phyloP scores from a whole-genome alignment of 2,113 vertebrate species.

The Thalassoma bifasciatum region DNA sequence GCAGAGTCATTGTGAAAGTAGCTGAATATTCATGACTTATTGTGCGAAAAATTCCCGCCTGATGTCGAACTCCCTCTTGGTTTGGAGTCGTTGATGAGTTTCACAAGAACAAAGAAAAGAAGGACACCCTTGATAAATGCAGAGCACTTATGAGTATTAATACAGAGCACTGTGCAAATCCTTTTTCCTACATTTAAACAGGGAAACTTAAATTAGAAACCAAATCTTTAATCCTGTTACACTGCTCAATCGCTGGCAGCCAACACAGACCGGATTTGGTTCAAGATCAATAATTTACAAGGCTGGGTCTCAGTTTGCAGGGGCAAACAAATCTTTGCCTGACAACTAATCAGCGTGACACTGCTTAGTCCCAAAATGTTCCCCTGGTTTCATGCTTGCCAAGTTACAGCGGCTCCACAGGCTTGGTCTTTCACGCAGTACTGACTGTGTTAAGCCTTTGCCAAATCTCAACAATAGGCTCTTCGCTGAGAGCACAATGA shows the following conservation, averaged over 20 bases:
- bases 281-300: slow-evolving; percentile 62
- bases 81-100: background rate
- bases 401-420: slow-evolving; percentile 32
- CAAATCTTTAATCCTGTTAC: slow-evolving; percentile 51
- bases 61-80: background rate
- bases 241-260: slow-evolving; percentile 47
- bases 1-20: background rate
- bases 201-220: slow-evolving; percentile 56
- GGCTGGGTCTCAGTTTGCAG: slow-evolving; percentile 22
- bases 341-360: slow-evolving; percentile 33
- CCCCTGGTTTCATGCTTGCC: slow-evolving; percentile 22
- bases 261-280: slow-evolving; percentile 29
- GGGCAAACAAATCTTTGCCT: slow-evolving; percentile 49
- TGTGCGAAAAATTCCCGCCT: background rate
- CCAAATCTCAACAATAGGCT: slow-evolving; percentile 52
- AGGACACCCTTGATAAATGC: slow-evolving; percentile 22
- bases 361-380: slow-evolving; percentile 1
- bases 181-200: slow-evolving; percentile 36
- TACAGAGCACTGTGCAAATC: slow-evolving; percentile 38
- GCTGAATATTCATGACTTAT: background rate
- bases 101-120: background rate
- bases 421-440: background rate
- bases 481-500: slow-evolving; percentile 16
- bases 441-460: slow-evolving; percentile 13
- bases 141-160: slow-evolving; percentile 38